Evolutionary conservation across 2,113 vertebrate genomes (phyloP).

Genomic region (Hypomesus transpacificus): DNA sequence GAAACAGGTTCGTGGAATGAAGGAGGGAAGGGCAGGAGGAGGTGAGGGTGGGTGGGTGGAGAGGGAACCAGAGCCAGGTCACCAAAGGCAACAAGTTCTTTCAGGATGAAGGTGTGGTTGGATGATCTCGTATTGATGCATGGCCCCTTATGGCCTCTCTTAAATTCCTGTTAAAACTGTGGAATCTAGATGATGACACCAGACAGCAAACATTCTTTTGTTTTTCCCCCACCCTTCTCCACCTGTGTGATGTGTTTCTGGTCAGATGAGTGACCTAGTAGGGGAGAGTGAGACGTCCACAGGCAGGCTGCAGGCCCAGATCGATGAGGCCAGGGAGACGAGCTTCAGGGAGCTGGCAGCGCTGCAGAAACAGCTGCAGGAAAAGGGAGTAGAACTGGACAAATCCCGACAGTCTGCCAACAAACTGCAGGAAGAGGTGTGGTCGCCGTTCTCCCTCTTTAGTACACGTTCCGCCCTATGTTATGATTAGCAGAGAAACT

Average conservation of each 20-base stretch:
- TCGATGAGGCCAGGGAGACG: slow-evolving; percentile 85
- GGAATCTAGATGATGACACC: background rate
- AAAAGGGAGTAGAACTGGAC: slow-evolving; percentile 83
- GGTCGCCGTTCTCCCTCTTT: slow-evolving; percentile 31
- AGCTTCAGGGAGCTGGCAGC: slow-evolving; percentile 79
- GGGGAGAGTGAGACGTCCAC: slow-evolving; percentile 78
- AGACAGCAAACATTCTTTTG: background rate
- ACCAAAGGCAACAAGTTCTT: background rate
- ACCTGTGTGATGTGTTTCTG: background rate
- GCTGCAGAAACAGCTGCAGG: slow-evolving; percentile 81
- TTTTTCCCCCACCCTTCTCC: background rate
- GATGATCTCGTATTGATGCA: background rate
- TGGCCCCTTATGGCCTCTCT: too few species aligned
- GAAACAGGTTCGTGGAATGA: slow-evolving; percentile 77
- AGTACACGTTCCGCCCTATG: slow-evolving; percentile 25
- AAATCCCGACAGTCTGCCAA: slow-evolving; percentile 71
- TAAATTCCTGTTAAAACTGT: background rate
- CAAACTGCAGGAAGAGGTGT: slow-evolving; percentile 90
- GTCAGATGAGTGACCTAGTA: slow-evolving; percentile 83
- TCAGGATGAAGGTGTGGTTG: background rate
- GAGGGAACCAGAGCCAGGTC: background rate
- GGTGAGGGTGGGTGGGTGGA: background rate
- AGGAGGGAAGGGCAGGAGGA: background rate
- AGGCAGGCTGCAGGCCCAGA: slow-evolving; percentile 84
- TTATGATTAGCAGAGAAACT: background rate